Conservation (phyloP, 2,113 vertebrate species). For the Sinocyclocheilus anophthalmus region DNA sequence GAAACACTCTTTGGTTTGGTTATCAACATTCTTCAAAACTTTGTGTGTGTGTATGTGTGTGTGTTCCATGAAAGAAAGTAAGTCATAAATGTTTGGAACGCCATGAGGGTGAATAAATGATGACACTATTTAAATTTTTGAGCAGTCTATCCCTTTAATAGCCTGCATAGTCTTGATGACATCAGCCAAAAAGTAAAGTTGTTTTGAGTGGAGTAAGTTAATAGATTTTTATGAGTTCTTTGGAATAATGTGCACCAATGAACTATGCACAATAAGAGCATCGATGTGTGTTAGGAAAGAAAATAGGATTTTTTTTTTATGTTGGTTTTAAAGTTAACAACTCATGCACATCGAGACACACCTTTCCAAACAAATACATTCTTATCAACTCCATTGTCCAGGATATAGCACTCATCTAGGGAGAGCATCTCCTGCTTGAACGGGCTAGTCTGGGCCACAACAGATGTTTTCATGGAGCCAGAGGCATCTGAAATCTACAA, state of each 20-base stretch:
- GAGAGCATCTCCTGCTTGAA: conserved; percentile 74
- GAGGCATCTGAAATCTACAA: conserved; percentile 74
- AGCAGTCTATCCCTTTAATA: not conserved
- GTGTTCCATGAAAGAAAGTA: not conserved
- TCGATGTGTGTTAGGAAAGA: not conserved
- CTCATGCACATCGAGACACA: conserved; percentile 42
- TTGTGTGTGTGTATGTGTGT: not conserved
- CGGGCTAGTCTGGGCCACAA: conserved; percentile 66
- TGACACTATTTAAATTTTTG: no score
- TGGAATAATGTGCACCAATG: not conserved
- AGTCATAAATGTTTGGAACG: no score
- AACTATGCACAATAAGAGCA: not conserved
- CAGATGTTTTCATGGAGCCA: conserved; percentile 65
- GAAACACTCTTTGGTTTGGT: not conserved
- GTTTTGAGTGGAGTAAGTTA: no score
- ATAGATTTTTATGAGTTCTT: not conserved
- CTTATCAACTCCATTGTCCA: conserved; percentile 70
- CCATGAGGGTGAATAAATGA: no score
- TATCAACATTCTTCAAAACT: not conserved
- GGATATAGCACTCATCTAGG: conserved; percentile 73
- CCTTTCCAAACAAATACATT: conserved; percentile 82
- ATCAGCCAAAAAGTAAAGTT: not conserved
- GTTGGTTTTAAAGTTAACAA: not conserved
- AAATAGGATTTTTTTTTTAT: not conserved
- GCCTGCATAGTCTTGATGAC: not conserved